phyloP scores from a whole-genome alignment of 37 sponge, comb jelly and placozoan genomes.

The Beroe ovata region DNA sequence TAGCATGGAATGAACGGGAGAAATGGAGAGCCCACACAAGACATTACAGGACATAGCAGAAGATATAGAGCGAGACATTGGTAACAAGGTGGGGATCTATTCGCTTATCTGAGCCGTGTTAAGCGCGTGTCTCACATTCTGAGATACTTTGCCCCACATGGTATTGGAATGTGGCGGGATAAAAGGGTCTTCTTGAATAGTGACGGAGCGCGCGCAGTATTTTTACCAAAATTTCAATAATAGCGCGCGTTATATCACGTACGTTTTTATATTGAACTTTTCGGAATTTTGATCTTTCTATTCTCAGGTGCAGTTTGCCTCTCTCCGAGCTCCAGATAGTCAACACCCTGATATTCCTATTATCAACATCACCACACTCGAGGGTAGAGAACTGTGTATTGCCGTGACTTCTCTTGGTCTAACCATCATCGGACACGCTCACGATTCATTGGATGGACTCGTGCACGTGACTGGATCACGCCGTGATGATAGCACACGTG shows the following conservation, averaged over 20 bases:
- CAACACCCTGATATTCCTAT: neutral
- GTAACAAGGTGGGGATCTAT: conserved; percentile 26
- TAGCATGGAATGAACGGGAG: neutral
- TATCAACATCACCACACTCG: conserved; percentile 6
- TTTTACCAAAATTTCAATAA: too few species aligned
- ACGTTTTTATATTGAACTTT: too few species aligned
- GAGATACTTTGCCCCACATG: too few species aligned
- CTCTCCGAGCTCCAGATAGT: neutral
- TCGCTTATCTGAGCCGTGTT: too few species aligned
- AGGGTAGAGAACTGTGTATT: neutral
- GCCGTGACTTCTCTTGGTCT: conserved; percentile 9
- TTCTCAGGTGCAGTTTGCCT: conserved; percentile 28
- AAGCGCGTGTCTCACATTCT: too few species aligned
- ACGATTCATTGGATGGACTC: conserved; percentile 24
- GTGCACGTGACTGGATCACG: conserved; percentile 13
- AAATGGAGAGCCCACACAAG: conserved; percentile 8
- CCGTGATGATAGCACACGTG: neutral
- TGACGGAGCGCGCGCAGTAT: too few species aligned
- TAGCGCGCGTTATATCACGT: too few species aligned
- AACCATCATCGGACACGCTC: conserved; percentile 18
- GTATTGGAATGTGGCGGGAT: too few species aligned
- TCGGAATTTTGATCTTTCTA: too few species aligned
- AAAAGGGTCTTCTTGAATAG: too few species aligned
- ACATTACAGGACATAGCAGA: conserved; percentile 39
- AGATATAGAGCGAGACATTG: conserved; percentile 7